Base-by-base conservation (phyloP, 2,888 invertebrate genomes). In the Metallyticus violacea region DNA sequence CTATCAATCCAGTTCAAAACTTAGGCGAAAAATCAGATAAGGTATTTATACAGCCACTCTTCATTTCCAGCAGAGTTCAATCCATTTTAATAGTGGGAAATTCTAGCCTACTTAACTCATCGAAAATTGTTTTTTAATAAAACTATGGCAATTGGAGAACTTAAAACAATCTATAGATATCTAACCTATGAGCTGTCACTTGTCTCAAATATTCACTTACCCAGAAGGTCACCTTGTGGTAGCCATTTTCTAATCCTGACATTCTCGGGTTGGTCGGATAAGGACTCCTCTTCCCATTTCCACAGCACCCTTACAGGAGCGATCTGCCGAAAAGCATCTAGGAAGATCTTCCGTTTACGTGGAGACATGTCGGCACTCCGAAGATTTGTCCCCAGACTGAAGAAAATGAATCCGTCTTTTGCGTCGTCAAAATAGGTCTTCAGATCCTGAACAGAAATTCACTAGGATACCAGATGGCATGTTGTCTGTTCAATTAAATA, bases 391-490 rank as follows among this genome's bases (percentile, higher is more conserved):
- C 91, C 91, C 29, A 92, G 88, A 7, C 91, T 90, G 25, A 92
- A 90, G n/a, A 90, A 89, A 76, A 92, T 88, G 28, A 90, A 89
- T 25, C 93, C 94, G 85, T 93, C 92, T 25, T 90, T 89, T 0
- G 93, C 92, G 28, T 91, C 91, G 89, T 93, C 93, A 86, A 93
- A 88, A 79, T 93, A 90, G 15, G 90, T 89, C 89, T 93, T 91
- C 89, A 93, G 90, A 22, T 93, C 92, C 93, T 93, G 88, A 62
- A 62, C 15, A 15, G 22, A 15, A 15, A 0, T 62, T 0, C 6
- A 40, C 15, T 9, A 9, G 0, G 3, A 15, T 62, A n/a, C n/a
- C n/a, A n/a, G n/a, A n/a, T n/a, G n/a, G n/a, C n/a, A n/a, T n/a
- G n/a, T n/a, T n/a, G n/a, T n/a, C n/a, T n/a, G n/a, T n/a, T n/a